Evolutionary conservation across 2,888 invertebrate species (phyloP).

Genomic region (Alviniconcha strummeri): DNA sequence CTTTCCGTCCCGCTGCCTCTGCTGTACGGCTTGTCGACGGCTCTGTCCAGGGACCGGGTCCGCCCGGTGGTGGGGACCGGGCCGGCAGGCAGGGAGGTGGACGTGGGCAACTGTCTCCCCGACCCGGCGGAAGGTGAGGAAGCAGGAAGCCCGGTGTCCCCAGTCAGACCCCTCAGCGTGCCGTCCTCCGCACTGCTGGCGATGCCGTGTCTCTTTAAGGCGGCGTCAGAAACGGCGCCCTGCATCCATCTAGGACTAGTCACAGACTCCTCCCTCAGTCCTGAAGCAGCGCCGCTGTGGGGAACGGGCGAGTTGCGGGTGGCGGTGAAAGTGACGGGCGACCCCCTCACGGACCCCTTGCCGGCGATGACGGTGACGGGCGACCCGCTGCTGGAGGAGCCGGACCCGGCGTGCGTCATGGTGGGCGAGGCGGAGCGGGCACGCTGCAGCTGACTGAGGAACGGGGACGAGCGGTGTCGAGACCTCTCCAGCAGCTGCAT

Average conservation of each 20-base stretch:
- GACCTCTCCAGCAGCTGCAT: slow-evolving; percentile 55
- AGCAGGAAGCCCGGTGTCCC: not conserved
- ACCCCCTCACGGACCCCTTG: slow-evolving; percentile 29
- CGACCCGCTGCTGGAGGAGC: slow-evolving; percentile 38
- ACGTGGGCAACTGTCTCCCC: not conserved
- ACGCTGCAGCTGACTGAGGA: not conserved
- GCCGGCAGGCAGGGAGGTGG: too few relatives aligned
- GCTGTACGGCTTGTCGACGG: not conserved
- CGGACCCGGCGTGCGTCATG: slow-evolving; percentile 21
- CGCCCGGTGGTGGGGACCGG: not conserved
- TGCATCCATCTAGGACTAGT: too few relatives aligned
- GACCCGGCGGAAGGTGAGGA: too few relatives aligned
- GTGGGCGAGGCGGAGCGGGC: slow-evolving; percentile 18
- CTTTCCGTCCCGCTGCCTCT: not conserved
- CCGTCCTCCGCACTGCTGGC: not conserved
- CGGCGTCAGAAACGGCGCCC: too few relatives aligned
- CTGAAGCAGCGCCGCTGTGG: not conserved
- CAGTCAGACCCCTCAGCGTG: not conserved
- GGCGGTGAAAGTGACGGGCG: slow-evolving; percentile 2
- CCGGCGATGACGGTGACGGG: slow-evolving; percentile 38
- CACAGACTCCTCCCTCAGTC: not conserved
- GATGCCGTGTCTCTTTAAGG: too few relatives aligned
- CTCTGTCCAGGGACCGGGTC: not conserved
- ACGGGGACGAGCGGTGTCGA: slow-evolving; percentile 13
- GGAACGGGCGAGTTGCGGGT: not conserved